Base-by-base conservation (phyloP, 2,113 vertebrate genomes). In the Chunga burmeisteri region DNA sequence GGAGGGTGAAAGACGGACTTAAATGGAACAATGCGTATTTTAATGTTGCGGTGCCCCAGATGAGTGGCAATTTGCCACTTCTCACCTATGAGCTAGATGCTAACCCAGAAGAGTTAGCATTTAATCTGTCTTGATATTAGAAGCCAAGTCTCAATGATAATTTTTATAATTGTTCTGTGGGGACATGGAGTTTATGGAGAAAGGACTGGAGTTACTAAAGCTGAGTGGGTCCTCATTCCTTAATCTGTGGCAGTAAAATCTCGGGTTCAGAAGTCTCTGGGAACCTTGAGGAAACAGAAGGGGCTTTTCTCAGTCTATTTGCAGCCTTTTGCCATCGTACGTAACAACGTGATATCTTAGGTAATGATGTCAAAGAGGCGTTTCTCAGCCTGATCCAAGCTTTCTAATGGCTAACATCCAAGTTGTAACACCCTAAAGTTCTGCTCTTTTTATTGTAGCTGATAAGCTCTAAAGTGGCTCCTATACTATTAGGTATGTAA, bases 1-100 rank as follows among this genome's bases (percentile, higher is more conserved):
- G 56, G 56, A 32, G 80, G 32, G 13, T 47, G 72, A 6, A 5
- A 10, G 11, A 7, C 47, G 66, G 56, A 5, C 36, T 47, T 10
- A 1, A 5, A 3, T 1, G 5, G 47, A 7, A 7, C 56, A 26
- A 7, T 1, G 8, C 9, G 0, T 6, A 0, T 46, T 5, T 19
- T 10, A 4, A 6, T 9, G 52, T 9, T 6, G 49, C 3, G 1
- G n/a, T 26, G 75, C 50, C 61, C 42, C 40, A 3, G 27, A 3
- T 12, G 52, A 36, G 85, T 5, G 25, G 17, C 36, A 7, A 0
- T 6, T 30, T 7, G 23, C 38, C 56, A 2, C 73, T 61, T 46
- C 75, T 93, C 62, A 47, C 81, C 87, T 61, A 2, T 10, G 47
- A 66, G 49, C 79, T 9, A 9, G 62, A 30, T 46, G 9, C 53